Evolutionary conservation across 2,797 vertebrate genomes (phyloP), one percentile per base, ranked within the genome.

Genomic region (Gymnoscopelus microlampas): DNA sequence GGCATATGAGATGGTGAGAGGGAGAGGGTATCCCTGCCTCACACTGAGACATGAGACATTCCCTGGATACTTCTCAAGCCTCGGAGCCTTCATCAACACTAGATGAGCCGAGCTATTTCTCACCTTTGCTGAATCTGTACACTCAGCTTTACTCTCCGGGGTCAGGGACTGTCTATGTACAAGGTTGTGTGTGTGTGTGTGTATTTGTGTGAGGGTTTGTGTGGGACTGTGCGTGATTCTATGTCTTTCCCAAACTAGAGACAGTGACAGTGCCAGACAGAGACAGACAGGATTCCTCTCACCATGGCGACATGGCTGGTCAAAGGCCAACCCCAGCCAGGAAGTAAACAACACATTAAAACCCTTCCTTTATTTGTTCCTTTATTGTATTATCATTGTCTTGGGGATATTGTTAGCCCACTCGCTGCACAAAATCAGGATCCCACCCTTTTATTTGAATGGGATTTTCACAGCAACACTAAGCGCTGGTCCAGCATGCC

Each of bases 21-120:
- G 70, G 76, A 77, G 67, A 68, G 57, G 61, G 61, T 77, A 78
- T 82, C 70, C 63, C 63, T 66, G 74, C 65, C 79, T 89, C 84
- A 87, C 63, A 68, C 83, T 78, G 82, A 81, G 76, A 70, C 79
- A 76, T 78, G 80, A 90, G 79, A 91, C 83, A 91, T 91, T 92
- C 88, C 79, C 75, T 44, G 77, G 83, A 82, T 87, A 83, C 82
- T 80, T 91, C 79, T 84, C 77, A 86, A 63, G 82, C 81, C 84
- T 89, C 63, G 77, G 74, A 87, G 66, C 85, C 82, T 69, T 76
- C 75, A 80, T 85, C 75, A 80, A 73, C 78, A 82, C 82, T 73
- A 84, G 79, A 71, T 64, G 74, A 86, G 78, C 69, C 60, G 14
- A 77, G 80, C 70, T 90, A 87, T 92, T 90, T 91, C 88, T 89